Evolutionary conservation across 2,113 vertebrate genomes (phyloP), one percentile per base, ranked within the genome.

Genomic region (Eleginops maclovinus): DNA sequence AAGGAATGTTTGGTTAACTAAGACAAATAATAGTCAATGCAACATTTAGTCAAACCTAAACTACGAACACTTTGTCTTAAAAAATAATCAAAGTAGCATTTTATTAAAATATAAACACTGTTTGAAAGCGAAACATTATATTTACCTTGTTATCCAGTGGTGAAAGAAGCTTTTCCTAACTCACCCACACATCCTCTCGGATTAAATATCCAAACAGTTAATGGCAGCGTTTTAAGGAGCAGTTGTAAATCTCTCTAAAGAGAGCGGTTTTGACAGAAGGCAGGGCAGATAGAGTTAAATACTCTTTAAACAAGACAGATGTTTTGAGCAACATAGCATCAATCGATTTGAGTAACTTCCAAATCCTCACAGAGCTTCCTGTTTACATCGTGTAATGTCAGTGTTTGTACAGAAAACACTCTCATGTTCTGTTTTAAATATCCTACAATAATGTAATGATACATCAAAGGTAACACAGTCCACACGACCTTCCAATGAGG

Each of bases 141-240:
- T 64, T 81, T 72, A 88, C 82, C 89, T 82, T 58, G 59, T 77
- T 21, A 65, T 85, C 77, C 72, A 72, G 82, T 19, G 1, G 61
- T 66, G 58, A 47, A 74, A 74, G 66, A 59, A 80, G 79, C 77
- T 75, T 28, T 58, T 68, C 79, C 58, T 11, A 50, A 78, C 59
- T 61, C 65, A n/a, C 59, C 69, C 77, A 41, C n/a, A 15, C 72
- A 66, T 70, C 74, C 49, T 75, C 59, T 69, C 55, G 51, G 84
- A 90, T 85, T 85, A 85, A 82, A 31, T 44, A 40, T 79, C 61
- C 59, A 31, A 74, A 53, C n/a, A 14, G 31, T 56, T 72, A 21
- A 58, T 11, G 68, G 19, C 69, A 31, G 62, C 49, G 82, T 85
- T 80, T 87, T 86, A 86, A 84, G 75, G 31, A 83, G 75, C 53